Evolutionary conservation across 92 coral and sea anemone genomes (phyloP), one percentile per base, ranked within the genome.

Genomic region (Galaxea fascicularis): DNA sequence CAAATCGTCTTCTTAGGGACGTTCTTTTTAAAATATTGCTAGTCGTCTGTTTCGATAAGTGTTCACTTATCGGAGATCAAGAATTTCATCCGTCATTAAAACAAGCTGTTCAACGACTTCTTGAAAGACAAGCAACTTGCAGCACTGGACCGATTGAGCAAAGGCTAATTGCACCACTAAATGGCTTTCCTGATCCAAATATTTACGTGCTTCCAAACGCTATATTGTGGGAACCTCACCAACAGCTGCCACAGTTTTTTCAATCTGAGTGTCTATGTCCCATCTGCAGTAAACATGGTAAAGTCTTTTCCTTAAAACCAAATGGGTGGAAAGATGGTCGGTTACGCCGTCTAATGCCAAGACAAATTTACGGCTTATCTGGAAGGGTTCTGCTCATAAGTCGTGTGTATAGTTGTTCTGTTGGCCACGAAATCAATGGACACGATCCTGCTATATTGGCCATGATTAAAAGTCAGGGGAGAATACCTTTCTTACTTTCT

Each of bases 171-270:
- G 29, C 14, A n/a, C 71, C 71, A 65, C 44, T 27, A 16, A 26
- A 65, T 65, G 71, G 22, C 13, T 81, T 66, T 53, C 86, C 86
- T 20, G 73, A 65, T 21, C 65, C 86, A 65, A 30, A 69, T 68
- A 28, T 52, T 41, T 85, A 85, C 59, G 77, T 85, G 14, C 76
- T 85, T 30, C 93, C 87, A 26, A 49, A 56, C 30, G 67, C 71
- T 39, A 41, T 89, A 10, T 4, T 89, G n/a, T 89, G 90, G 89
- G 89, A 90, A 24, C 93, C 87, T 59, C 31, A 65, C 57, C 76
- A 71, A 18, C 89, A 89, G 65, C 78, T 39, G 20, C 49, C 63
- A n/a, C 74, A 73, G 13, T 45, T 44, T 63, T 77, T 65, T 51
- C 35, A 73, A 1, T 29, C 27, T 39, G 69, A 56, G 17, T 25